Percentiles rank a stretch among this genome's conserved stretches.
These are phyloP conservation scores for Stigmatopora nigra DNA, from an alignment of 2,113 vertebrate genomes.

Conservation along the genomic window DNA sequence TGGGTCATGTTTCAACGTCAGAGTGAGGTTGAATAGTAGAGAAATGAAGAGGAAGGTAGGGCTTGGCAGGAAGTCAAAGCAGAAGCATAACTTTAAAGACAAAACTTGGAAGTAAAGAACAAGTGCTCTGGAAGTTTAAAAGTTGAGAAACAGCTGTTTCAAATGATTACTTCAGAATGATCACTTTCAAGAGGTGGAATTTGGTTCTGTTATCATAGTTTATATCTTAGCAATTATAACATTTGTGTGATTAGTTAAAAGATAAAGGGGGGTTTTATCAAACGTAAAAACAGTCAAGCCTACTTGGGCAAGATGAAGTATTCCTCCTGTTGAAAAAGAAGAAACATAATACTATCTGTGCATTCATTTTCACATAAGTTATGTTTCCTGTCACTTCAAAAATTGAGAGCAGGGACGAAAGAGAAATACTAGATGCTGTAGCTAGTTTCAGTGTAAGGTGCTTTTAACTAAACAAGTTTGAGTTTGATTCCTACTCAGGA, in stretches of 20 bases:
- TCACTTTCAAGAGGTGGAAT: slow-evolving; percentile 13
- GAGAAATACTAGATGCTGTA: too few species aligned
- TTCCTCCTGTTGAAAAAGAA: background rate
- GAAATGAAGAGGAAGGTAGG: slow-evolving; percentile 7
- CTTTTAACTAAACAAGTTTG: too few species aligned
- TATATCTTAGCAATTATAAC: background rate
- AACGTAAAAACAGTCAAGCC: background rate
- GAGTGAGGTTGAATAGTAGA: slow-evolving; percentile 12
- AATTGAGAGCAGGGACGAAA: background rate
- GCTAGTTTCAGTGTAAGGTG: too few species aligned
- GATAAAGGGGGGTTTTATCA: background rate
- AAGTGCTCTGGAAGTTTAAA: slow-evolving; percentile 13
- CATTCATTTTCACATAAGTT: background rate
- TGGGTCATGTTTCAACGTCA: background rate
- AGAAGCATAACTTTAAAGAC: slow-evolving; percentile 8
- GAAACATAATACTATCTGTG: background rate
- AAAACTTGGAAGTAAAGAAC: slow-evolving; percentile 3
- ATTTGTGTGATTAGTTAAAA: background rate
- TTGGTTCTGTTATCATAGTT: background rate
- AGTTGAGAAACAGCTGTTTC: slow-evolving; percentile 1
- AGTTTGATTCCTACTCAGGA: too few species aligned
- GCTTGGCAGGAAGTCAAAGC: slow-evolving; percentile 26
- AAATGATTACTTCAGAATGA: slow-evolving; percentile 17
- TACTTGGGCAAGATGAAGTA: background rate
- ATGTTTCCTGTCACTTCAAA: background rate